These are phyloP conservation scores for Leptopterna dolabrata DNA, from an alignment of 2,888 invertebrate species.

Conservation along the genomic window DNA sequence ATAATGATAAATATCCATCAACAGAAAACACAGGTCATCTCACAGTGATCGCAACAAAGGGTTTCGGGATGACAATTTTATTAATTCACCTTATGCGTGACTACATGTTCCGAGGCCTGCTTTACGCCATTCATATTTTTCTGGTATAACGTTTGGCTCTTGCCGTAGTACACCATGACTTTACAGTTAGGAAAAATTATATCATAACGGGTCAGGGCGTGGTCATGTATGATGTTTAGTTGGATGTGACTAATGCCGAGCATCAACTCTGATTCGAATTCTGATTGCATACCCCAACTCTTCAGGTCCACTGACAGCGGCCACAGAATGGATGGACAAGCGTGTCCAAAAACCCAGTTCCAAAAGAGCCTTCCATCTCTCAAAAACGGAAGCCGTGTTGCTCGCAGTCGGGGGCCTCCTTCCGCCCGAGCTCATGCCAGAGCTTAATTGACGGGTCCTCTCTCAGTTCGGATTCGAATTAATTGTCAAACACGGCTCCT, in stretches of 20 bases:
- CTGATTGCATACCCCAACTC: slow-evolving; percentile 44
- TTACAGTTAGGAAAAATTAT: slow-evolving; percentile 43
- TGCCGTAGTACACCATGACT: background rate
- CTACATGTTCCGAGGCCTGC: background rate
- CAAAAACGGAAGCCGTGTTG: slow-evolving; percentile 42
- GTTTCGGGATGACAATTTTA: background rate
- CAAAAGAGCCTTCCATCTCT: slow-evolving; percentile 26
- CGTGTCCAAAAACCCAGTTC: slow-evolving; percentile 19
- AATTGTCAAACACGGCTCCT: slow-evolving; percentile 48
- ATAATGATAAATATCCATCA: too few relatives aligned
- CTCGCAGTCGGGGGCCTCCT: slow-evolving; percentile 13
- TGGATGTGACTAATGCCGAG: slow-evolving; percentile 49
- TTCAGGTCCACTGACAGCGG: slow-evolving; percentile 28
- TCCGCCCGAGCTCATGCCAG: background rate
- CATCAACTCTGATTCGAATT: slow-evolving; percentile 44
- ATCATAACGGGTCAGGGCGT: slow-evolving; percentile 35
- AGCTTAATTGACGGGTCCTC: slow-evolving; percentile 37
- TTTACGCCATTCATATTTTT: background rate
- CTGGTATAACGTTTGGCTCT: background rate
- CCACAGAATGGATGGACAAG: slow-evolving; percentile 2
- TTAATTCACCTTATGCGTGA: background rate
- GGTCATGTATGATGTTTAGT: slow-evolving; percentile 47
- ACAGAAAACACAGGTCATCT: too few relatives aligned
- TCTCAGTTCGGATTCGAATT: background rate
- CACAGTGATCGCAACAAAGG: too few relatives aligned